These are phyloP conservation scores for Poecilia picta DNA, from an alignment of 2,797 vertebrate species.

Conservation along the genomic window DNA sequence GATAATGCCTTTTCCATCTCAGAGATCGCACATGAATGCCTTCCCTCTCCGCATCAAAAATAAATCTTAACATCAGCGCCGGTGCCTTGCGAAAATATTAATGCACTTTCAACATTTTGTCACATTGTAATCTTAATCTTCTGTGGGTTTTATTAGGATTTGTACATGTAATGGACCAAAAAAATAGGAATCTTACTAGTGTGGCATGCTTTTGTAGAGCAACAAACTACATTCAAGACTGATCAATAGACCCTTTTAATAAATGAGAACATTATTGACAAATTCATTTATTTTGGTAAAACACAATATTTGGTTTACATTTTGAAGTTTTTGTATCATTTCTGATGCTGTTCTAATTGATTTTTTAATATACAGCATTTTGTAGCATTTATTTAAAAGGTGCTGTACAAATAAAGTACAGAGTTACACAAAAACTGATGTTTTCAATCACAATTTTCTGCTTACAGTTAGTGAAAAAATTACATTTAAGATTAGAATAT, in stretches of 20 bases:
- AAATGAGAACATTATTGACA: not conserved
- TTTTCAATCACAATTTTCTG: not conserved
- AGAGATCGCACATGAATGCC: slow-evolving; percentile 13
- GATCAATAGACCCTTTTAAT: not conserved
- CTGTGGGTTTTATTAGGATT: not conserved
- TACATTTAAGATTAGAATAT: not conserved
- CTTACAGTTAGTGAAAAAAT: not conserved
- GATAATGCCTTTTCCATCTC: slow-evolving; percentile 46
- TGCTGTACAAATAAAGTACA: too few species aligned
- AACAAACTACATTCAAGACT: not conserved
- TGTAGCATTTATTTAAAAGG: too few species aligned
- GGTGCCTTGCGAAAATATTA: not conserved
- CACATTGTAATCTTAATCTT: not conserved
- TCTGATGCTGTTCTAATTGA: too few species aligned
- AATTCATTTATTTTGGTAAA: not conserved
- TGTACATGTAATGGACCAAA: not conserved
- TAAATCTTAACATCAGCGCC: slow-evolving; percentile 17
- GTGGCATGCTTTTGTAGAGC: not conserved
- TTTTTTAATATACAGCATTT: too few species aligned
- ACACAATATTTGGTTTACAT: too few species aligned
- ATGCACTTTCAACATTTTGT: not conserved
- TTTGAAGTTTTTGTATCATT: too few species aligned
- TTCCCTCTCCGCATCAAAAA: slow-evolving; percentile 13
- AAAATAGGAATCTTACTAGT: too few species aligned
- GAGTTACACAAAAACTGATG: not conserved